A percentile compares a stretch with the other conserved stretches of the same genome.
These are phyloP conservation scores for Malaclemys terrapin DNA, from an alignment of 2,113 vertebrate species.

Conservation along the genomic window DNA sequence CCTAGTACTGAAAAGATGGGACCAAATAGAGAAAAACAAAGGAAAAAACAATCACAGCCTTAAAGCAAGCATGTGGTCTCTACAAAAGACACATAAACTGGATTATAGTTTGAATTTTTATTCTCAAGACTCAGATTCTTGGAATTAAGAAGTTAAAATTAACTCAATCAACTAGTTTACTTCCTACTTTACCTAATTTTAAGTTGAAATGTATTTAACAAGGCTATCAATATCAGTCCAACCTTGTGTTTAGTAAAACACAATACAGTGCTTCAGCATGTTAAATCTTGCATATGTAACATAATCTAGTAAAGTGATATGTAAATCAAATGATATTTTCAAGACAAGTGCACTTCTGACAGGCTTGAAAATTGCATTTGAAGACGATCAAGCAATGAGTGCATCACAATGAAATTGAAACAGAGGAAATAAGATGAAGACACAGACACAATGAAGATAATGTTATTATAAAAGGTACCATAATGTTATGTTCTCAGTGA, in stretches of 20 bases:
- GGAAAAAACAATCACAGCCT: not conserved
- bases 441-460: not conserved
- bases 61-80: not conserved
- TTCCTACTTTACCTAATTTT: not conserved
- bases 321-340: not conserved
- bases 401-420: not conserved
- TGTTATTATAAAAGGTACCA: not conserved
- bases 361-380: not conserved
- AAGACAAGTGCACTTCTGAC: not conserved
- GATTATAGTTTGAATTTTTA: not conserved
- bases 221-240: not conserved
- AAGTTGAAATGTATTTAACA: not conserved
- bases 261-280: not conserved
- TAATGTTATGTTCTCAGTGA: not conserved
- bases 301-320: not conserved
- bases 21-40: not conserved
- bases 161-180: not conserved
- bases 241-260: not conserved
- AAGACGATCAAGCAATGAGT: not conserved
- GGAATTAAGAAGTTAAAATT: not conserved
- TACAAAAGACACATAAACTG: not conserved
- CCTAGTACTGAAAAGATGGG: not conserved
- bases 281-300: not conserved
- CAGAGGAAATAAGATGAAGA: not conserved
- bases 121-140: not conserved